These are phyloP conservation scores for Colius striatus DNA, from an alignment of 2,113 vertebrate genomes.

Conservation along the genomic window DNA sequence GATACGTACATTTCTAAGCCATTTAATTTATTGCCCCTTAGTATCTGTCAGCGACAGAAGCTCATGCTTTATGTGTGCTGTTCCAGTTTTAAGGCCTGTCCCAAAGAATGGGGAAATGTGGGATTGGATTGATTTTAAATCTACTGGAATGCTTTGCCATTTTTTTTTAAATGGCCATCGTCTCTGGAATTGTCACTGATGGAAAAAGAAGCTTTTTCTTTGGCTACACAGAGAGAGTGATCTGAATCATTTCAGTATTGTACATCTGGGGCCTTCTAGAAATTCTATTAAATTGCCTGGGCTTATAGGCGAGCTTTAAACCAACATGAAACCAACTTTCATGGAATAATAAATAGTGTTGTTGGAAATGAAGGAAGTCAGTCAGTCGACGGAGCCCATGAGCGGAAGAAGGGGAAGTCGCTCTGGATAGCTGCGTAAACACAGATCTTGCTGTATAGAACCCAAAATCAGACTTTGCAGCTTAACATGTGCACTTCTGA, in stretches of 20 bases:
- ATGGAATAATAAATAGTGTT: background rate
- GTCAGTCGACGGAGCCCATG: background rate
- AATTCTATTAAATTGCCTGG: background rate
- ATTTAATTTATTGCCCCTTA: background rate
- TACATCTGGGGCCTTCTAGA: background rate
- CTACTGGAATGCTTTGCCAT: background rate
- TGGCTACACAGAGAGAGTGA: background rate
- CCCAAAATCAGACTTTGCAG: constrained; percentile 20
- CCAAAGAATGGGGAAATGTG: background rate
- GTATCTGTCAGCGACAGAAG: background rate
- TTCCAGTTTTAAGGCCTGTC: background rate
- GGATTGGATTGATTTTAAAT: background rate
- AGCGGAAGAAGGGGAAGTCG: background rate
- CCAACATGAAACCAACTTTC: background rate
- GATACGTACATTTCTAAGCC: background rate
- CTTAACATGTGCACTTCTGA: background rate
- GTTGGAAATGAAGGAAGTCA: constrained; percentile 2
- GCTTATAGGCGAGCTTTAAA: background rate
- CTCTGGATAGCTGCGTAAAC: constrained; percentile 9
- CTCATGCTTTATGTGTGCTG: background rate
- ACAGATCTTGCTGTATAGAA: constrained; percentile 25
- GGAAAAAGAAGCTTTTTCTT: background rate
- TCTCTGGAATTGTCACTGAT: background rate
- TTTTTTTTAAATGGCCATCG: background rate
- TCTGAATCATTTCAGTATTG: background rate